These are phyloP conservation scores for Drosophila nigrodunni DNA, from an alignment of 1,140 invertebrate species.

Conservation along the genomic window DNA sequence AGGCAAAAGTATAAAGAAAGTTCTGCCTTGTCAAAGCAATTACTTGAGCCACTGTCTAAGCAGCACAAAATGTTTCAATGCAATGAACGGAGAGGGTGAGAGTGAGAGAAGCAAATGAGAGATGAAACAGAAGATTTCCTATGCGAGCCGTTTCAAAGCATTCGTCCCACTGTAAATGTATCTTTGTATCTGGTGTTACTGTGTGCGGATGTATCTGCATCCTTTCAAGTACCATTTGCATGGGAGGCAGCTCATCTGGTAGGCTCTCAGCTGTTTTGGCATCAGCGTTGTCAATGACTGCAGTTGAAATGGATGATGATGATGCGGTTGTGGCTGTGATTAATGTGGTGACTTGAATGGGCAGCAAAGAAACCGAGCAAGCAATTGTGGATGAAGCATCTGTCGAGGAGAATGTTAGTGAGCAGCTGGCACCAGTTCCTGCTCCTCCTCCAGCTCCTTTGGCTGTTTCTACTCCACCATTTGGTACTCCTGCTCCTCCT, in stretches of 20 bases:
- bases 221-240: conserved; percentile 62
- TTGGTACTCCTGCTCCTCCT: background rate
- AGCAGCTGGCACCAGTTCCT: conserved; percentile 12
- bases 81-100: conserved; percentile 11
- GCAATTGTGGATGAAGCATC: conserved; percentile 37
- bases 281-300: conserved; percentile 42
- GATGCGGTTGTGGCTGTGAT: conserved; percentile 3
- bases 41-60: background rate
- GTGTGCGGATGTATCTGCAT: background rate
- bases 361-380: conserved; percentile 48
- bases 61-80: conserved; percentile 52
- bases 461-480: background rate
- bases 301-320: conserved; percentile 28
- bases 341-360: conserved; percentile 27
- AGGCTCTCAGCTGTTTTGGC: conserved; percentile 7
- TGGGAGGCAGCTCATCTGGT: conserved; percentile 32
- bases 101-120: conserved; percentile 4
- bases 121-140: conserved; percentile 5
- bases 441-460: background rate
- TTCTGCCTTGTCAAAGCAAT: background rate
- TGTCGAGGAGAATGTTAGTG: conserved; percentile 9
- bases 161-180: conserved; percentile 4
- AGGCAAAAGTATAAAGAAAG: background rate
- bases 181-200: background rate
- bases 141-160: conserved; percentile 61